Percentiles rank a stretch among this genome's conserved stretches.
These are phyloP conservation scores for Melanerpes formicivorus DNA, from an alignment of 2,113 vertebrate species.

Conservation along the genomic window DNA sequence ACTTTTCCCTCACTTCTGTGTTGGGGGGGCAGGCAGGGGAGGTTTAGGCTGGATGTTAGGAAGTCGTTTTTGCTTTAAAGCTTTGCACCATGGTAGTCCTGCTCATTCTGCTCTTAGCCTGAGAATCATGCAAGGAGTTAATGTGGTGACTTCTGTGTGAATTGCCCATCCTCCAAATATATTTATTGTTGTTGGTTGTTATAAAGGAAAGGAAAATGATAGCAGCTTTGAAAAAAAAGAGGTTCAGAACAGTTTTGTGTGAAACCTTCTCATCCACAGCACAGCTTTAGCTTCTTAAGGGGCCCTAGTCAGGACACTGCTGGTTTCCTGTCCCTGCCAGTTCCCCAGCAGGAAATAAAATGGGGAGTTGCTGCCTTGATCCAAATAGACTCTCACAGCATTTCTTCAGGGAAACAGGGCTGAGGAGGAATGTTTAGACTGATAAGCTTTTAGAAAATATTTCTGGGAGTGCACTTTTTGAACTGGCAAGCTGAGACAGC, in stretches of 20 bases:
- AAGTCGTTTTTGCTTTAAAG: too few relatives aligned
- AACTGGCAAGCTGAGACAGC: slow-evolving; percentile 69
- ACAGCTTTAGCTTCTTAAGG: neutral
- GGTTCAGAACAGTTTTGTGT: neutral
- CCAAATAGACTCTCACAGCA: neutral
- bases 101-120: neutral
- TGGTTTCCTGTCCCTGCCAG: neutral
- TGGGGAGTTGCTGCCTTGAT: slow-evolving; percentile 33
- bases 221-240: neutral
- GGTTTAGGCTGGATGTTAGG: too few relatives aligned
- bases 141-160: neutral
- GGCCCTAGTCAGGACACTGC: neutral
- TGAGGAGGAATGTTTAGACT: slow-evolving; percentile 63
- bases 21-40: too few relatives aligned
- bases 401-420: slow-evolving; percentile 45
- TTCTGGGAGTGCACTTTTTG: slow-evolving; percentile 71
- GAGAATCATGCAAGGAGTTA: neutral
- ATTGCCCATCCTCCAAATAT: neutral
- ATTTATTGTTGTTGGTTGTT: neutral
- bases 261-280: neutral
- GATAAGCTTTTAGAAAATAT: slow-evolving; percentile 70
- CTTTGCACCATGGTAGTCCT: neutral
- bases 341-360: slow-evolving; percentile 50
- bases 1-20: too few relatives aligned
- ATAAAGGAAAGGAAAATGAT: neutral